These are phyloP conservation scores for Urechis unicinctus DNA, from an alignment of 2,888 invertebrate species.

Conservation along the genomic window DNA sequence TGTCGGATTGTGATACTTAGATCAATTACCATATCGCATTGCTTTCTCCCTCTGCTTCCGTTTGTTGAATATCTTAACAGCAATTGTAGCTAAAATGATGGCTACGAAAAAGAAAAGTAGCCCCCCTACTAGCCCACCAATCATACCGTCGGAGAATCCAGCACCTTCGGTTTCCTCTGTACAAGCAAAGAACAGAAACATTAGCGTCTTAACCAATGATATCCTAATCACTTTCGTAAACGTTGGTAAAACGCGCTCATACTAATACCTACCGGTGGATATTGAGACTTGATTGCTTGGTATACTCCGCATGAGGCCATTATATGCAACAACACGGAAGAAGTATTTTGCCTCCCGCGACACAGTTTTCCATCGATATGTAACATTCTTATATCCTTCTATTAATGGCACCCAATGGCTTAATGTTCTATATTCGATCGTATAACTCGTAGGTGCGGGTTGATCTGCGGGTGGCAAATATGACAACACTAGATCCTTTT, in stretches of 20 bases:
- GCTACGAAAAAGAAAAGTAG: conserved; percentile 95
- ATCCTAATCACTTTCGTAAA: not conserved
- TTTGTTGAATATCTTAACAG: conserved; percentile 96
- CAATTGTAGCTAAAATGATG: conserved; percentile 92
- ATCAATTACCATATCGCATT: conserved; percentile 66
- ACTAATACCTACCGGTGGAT: conserved; percentile 16
- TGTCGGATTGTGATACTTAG: conserved; percentile 1
- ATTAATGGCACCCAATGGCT: conserved; percentile 20
- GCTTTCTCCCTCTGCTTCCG: conserved; percentile 88
- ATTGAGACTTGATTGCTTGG: conserved; percentile 6
- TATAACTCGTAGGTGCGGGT: no score
- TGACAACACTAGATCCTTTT: conserved; percentile 80
- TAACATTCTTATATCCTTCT: conserved; percentile 7
- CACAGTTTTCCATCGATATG: conserved; percentile 20
- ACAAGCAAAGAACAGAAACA: no score
- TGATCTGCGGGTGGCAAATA: conserved; percentile 42
- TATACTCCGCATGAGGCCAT: not conserved
- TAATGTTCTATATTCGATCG: conserved; percentile 30
- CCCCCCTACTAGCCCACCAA: conserved; percentile 90
- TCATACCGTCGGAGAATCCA: conserved; percentile 25
- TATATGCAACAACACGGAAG: conserved; percentile 18
- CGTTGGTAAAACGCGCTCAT: not conserved
- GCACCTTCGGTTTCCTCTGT: conserved; percentile 6
- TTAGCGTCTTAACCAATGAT: conserved; percentile 7
- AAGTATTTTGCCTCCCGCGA: conserved; percentile 20